Conservation (phyloP, 1,140 invertebrate genomes). For the Caenorhabditis tropicalis region DNA sequence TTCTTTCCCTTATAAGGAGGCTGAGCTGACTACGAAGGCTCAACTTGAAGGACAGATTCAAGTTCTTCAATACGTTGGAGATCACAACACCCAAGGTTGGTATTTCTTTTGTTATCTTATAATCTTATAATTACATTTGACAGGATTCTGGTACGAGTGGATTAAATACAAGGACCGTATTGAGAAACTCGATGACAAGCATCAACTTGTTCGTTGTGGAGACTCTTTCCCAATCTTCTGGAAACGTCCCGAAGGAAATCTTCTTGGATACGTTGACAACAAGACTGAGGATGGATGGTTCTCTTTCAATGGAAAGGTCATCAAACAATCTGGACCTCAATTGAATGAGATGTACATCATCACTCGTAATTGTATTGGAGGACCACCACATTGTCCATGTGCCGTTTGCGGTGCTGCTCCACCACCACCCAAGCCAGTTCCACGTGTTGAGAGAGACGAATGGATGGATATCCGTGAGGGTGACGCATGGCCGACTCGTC, state of each 20-base stretch:
- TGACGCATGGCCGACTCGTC: slow-evolving; percentile 55
- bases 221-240: slow-evolving; percentile 54
- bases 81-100: slow-evolving; percentile 55
- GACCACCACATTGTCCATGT: slow-evolving; percentile 57
- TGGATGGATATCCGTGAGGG: slow-evolving; percentile 62
- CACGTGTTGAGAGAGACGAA: slow-evolving; percentile 62
- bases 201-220: slow-evolving; percentile 16
- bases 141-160: too few species aligned
- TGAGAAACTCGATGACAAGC: too few species aligned
- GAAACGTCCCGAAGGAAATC: slow-evolving; percentile 24
- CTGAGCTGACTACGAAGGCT: slow-evolving; percentile 43
- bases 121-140: too few species aligned
- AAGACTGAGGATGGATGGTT: slow-evolving; percentile 56
- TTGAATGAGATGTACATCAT: slow-evolving; percentile 58
- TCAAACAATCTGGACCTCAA: not conserved
- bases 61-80: slow-evolving; percentile 52
- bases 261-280: slow-evolving; percentile 61
- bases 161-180: too few species aligned
- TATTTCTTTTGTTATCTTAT: not conserved
- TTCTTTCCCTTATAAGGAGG: slow-evolving; percentile 42
- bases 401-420: slow-evolving; percentile 38
- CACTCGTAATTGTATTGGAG: slow-evolving; percentile 51
- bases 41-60: slow-evolving; percentile 49
- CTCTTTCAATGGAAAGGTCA: not conserved
- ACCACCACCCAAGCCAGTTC: not conserved